Conservation (phyloP, 2,113 vertebrate genomes). For the Macaca nemestrina region DNA sequence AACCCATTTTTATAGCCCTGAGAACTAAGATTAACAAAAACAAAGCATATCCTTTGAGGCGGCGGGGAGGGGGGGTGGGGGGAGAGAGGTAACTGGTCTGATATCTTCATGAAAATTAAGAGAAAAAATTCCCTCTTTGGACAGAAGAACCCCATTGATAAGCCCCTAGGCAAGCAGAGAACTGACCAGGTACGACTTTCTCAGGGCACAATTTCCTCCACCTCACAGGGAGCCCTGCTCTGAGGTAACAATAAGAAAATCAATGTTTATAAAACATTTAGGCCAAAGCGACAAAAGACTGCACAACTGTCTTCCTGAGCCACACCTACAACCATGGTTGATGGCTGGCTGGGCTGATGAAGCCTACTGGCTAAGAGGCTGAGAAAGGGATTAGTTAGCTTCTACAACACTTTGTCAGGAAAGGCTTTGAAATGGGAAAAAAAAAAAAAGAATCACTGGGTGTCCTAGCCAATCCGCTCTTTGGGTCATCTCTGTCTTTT, state of each 20-base stretch:
- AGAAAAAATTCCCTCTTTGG: background rate
- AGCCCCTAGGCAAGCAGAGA: background rate
- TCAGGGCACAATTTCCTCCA: background rate
- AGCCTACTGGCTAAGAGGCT: background rate
- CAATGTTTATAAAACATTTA: background rate
- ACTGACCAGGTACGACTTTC: background rate
- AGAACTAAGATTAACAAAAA: constrained; percentile 25
- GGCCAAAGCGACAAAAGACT: background rate
- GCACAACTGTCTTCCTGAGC: background rate
- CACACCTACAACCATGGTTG: background rate
- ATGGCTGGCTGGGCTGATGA: background rate
- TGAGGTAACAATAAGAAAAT: background rate
- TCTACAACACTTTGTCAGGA: background rate
- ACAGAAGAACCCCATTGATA: background rate
- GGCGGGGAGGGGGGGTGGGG: too few species aligned
- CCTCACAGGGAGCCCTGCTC: background rate
- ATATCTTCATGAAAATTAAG: background rate
- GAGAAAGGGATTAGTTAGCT: background rate
- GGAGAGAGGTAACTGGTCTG: background rate
- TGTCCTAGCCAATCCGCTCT: background rate
- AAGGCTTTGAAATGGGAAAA: background rate
- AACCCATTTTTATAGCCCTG: background rate
- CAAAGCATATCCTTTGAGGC: background rate
- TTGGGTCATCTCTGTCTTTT: background rate
- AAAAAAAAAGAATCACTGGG: background rate